Evolutionary conservation across 2,888 invertebrate species (phyloP), one percentile per base, ranked within the genome.

Genomic region (Hypena proboscidalis): DNA sequence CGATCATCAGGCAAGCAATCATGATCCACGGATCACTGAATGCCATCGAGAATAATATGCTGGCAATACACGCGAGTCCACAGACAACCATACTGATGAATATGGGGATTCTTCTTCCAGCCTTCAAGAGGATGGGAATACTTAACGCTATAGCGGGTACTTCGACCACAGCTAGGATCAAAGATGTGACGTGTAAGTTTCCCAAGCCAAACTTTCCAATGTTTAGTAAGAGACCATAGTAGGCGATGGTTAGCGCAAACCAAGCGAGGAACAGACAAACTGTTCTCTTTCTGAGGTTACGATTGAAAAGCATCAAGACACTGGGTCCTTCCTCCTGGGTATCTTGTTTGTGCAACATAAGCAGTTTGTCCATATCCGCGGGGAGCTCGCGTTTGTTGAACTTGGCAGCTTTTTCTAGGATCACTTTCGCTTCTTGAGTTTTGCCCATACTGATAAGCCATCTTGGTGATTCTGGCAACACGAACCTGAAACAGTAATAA

Each of bases 381-480:
- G 95, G 95, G 40, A 95, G 74, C 58, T 92, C 90, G 14, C 91
- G 90, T 30, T 92, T 92, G 77, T 96, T 96, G 59, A 93, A 92
- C 43, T 87, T 92, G 0, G 95, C 94, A 0, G 94, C 95, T 64
- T 91, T 92, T 67, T 93, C 90, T 22, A 95, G 78, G 34, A 95
- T 93, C 17, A 77, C 81, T 71, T 93, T 92, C 0, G 95, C 94
- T 83, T 95, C 94, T 47, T 93, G 92, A n/a, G 93, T 93, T 53
- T 93, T 92, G 13, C 95, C 95, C 90, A 94, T 93, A 22, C 94
- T 94, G 34, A 95, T 80, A 19, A 95, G 81, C 96, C 96, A 96
- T 70, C 95, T 90, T 0, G 96, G 96, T 1, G 95, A 95, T 90
- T 96, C 95, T n/a, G 95, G 95, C 40, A 95, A 82, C 20, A 95